Base-by-base conservation (phyloP, 2,113 vertebrate genomes). In the Osmerus mordax region DNA sequence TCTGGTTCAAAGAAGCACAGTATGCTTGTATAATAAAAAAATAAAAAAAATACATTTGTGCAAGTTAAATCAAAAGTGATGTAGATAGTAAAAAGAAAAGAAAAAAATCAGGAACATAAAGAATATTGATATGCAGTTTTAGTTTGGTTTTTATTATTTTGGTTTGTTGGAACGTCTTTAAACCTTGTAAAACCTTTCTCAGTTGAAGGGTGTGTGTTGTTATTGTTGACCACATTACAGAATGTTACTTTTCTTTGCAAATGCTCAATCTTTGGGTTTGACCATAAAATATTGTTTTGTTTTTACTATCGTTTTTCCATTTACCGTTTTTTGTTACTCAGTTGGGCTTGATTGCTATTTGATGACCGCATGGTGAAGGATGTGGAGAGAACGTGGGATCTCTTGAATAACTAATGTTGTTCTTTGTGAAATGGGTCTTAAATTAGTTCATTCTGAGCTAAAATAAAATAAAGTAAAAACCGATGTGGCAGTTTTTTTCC, bases 1-100 rank as follows among this genome's bases (percentile, higher is more conserved):
- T 73, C 82, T 83, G 19, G 19, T 74, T 74, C 80, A 36, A 58
- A 3, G 61, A 65, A 29, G 65, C 18, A 36, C 15, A 32, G 62
- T 18, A 28, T 64, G 29, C 7, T 32, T 36, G 60, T 29, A 21
- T 54, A 36, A 36, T 36, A 36, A 36, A 2, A 36, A 28, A n/a
- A n/a, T 2, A 28, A 0, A 36, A 36, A 4, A 36, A 36, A 36
- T 7, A 36, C 4, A 36, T 36, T 73, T 60, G 71, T 69, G 62
- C 13, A 71, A 61, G 14, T 71, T 83, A 12, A 65, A 51, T 55
- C 23, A 11, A 11, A 47, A 9, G 41, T 47, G 41, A 47, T 47
- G 41, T 47, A 47, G 41, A 47, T 47, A 47, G 9, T 36, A 47
- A 47, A 47, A 47, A 47, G 9, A 47, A 47, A 7, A 9, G 36